Evolutionary conservation across 2,113 vertebrate species (phyloP), one percentile per base, ranked within the genome.

Genomic region (Rhombomys opimus): DNA sequence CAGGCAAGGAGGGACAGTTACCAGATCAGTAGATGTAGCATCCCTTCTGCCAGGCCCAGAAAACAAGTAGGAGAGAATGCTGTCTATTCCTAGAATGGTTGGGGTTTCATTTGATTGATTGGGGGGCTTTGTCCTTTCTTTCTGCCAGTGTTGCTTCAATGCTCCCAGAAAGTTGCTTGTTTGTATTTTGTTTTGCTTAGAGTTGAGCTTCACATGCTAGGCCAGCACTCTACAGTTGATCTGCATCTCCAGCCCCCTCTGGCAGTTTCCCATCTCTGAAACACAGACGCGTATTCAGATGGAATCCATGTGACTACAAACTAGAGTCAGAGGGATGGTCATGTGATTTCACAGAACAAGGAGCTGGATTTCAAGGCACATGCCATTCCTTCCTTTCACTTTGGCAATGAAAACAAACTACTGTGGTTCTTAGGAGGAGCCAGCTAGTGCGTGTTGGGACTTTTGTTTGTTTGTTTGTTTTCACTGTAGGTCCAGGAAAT

Each of bases 261-360:
- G 73, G 61, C 68, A 85, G 25, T 93, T 30, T 92, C 15, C 59
- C 96, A 9, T 78, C 88, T 90, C 30, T 88, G 67, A 96, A 97
- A 93, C 59, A 86, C 4, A 85, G 68, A 65, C 86, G 38, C 77
- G 75, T 94, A 22, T 77, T 92, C 65, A 92, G n/a, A 92, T 73
- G 59, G 18, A n/a, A 23, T 46, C 68, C 70, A 4, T 15, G 77
- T 61, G 67, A 68, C 81, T 65, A 87, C 59, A 87, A 95, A 89
- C 50, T 5, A 23, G 95, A 95, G 78, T 35, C 65, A 20, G 1
- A 75, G 54, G 32, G 84, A 91, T 30, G 59, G 57, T 3, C 54
- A 65, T 1, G 4, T n/a, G 57, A 59, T 70, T 72, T 77, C 54
- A 57, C 70, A 82, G 73, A 52, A 75, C 68, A 84, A 81, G 2